phyloP scores from a whole-genome alignment of 1,140 invertebrate genomes.

The Drosophila lacertosa region DNA sequence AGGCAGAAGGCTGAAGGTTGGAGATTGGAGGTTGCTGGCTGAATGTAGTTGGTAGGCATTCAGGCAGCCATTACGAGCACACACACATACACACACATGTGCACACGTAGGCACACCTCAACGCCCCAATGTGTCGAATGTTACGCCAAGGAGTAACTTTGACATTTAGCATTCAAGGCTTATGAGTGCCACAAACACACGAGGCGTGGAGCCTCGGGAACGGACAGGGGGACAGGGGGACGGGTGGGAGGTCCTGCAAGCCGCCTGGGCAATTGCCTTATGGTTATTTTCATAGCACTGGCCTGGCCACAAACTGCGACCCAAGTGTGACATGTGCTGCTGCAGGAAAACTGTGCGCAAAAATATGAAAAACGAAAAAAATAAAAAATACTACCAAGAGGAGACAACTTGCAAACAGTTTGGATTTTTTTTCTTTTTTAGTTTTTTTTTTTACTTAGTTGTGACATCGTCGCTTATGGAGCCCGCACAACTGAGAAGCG shows the following conservation, averaged over 20 bases:
- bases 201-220: constrained; percentile 8
- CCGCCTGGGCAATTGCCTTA: constrained; percentile 79
- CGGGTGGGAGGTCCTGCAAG: constrained; percentile 53
- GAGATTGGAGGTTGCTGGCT: too few species aligned
- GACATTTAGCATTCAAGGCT: constrained; percentile 83
- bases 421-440: too few species aligned
- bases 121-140: constrained; percentile 79
- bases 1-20: background rate
- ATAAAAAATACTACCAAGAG: constrained; percentile 12
- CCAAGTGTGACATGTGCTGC: constrained; percentile 73
- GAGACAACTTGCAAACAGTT: constrained; percentile 60
- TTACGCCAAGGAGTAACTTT: constrained; percentile 83
- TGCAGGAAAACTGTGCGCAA: constrained; percentile 42
- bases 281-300: constrained; percentile 82
- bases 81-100: constrained; percentile 21
- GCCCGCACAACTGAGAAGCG: constrained; percentile 29
- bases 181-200: constrained; percentile 71
- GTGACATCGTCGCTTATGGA: constrained; percentile 39
- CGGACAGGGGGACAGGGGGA: background rate
- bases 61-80: constrained; percentile 38
- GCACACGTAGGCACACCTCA: constrained; percentile 62
- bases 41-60: constrained; percentile 2
- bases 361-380: constrained; percentile 6
- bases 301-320: constrained; percentile 77
- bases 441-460: constrained; percentile 35